Evolutionary conservation across 1,140 invertebrate species (phyloP).

Genomic region (Proctacanthus coquilletti): DNA sequence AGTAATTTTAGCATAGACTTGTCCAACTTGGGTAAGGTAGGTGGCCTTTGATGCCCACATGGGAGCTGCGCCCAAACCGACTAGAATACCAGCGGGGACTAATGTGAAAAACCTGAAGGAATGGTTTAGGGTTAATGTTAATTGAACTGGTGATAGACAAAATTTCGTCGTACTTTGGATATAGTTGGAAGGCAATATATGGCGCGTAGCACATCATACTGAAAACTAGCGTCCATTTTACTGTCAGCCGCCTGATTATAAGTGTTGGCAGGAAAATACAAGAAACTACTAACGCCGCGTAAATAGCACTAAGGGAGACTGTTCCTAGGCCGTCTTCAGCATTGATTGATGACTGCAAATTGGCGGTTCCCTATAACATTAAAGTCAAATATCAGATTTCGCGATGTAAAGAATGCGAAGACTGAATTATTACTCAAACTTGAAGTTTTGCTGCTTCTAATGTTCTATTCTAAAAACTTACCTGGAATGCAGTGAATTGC

Average conservation of each 20-base stretch:
- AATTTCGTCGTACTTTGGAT: constrained; percentile 40
- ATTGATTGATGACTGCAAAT: constrained; percentile 78
- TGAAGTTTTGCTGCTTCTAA: neutral
- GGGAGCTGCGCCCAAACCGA: constrained; percentile 85
- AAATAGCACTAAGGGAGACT: constrained; percentile 70
- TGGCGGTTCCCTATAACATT: constrained; percentile 56
- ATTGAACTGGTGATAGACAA: too few relatives aligned
- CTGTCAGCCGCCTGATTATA: constrained; percentile 74
- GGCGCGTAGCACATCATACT: constrained; percentile 85
- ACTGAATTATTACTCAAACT: neutral
- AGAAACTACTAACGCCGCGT: constrained; percentile 74
- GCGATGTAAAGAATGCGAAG: constrained; percentile 3
- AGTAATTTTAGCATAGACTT: constrained; percentile 73
- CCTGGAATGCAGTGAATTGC: constrained; percentile 80
- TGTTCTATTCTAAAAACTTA: constrained; percentile 9
- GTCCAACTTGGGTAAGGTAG: constrained; percentile 83
- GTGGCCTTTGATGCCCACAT: constrained; percentile 95
- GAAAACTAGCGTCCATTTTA: constrained; percentile 86
- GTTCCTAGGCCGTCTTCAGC: constrained; percentile 68
- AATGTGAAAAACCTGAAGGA: constrained; percentile 67
- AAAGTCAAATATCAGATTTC: constrained; percentile 2
- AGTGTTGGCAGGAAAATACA: constrained; percentile 87
- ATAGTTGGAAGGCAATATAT: constrained; percentile 88
- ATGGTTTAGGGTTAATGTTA: too few relatives aligned
- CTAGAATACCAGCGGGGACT: constrained; percentile 74